Evolutionary conservation across 2,888 invertebrate genomes (phyloP).

Genomic region (Gerris lacustris): DNA sequence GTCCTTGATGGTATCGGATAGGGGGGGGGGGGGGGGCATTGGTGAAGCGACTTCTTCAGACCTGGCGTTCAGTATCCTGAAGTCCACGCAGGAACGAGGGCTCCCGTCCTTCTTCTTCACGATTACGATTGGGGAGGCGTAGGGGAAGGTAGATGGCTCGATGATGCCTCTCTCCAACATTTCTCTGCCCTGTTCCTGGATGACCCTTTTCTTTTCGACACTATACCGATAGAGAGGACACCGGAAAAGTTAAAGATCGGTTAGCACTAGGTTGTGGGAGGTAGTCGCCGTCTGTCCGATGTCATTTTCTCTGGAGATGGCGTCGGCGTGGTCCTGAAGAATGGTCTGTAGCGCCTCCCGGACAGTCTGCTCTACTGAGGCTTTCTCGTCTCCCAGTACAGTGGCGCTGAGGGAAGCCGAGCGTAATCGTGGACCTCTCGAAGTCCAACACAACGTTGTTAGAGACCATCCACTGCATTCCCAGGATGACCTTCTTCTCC

Average conservation of each 20-base stretch:
- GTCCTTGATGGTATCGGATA: background rate
- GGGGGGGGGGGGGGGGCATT: background rate
- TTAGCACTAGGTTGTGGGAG: background rate
- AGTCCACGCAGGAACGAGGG: background rate
- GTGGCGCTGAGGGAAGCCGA: background rate
- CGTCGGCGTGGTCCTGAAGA: background rate
- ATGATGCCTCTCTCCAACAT: background rate
- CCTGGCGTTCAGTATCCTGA: background rate
- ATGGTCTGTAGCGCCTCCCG: background rate
- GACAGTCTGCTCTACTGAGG: too few species aligned
- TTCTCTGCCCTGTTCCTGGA: background rate
- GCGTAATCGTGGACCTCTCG: background rate
- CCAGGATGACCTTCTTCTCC: background rate
- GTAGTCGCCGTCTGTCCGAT: background rate
- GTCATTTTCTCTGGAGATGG: background rate
- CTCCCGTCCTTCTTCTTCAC: background rate
- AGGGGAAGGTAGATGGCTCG: background rate
- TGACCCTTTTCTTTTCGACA: background rate
- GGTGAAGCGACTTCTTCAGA: background rate
- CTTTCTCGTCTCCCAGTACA: too few species aligned
- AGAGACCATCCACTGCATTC: background rate
- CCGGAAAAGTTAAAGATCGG: background rate
- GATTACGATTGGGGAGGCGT: too few species aligned
- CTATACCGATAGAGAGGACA: background rate
- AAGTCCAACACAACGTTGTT: background rate